Conservation (phyloP, 1,140 invertebrate species). For the Lamellibrachia luymesi region DNA sequence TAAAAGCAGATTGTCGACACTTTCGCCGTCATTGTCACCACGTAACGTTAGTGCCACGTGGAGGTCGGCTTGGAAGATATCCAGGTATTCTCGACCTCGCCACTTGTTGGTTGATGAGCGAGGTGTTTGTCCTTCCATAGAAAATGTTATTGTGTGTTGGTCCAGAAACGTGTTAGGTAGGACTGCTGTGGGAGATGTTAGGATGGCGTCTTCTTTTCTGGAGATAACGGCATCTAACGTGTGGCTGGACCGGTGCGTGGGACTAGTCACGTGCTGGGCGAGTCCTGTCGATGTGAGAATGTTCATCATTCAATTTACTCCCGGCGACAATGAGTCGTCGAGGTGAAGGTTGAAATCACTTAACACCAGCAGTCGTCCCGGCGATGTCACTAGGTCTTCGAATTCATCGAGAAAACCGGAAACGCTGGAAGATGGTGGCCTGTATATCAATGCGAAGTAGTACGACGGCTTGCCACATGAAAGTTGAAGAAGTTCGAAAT, state of each 20-base stretch:
- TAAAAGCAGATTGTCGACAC: no score
- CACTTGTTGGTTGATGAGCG: not conserved
- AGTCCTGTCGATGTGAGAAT: not conserved
- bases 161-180: not conserved
- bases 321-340: not conserved
- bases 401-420: not conserved
- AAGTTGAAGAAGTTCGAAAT: not conserved
- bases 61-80: not conserved
- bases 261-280: not conserved
- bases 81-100: not conserved
- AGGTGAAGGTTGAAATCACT: not conserved
- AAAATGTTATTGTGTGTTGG: not conserved
- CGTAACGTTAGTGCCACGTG: not conserved
- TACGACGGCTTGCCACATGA: not conserved
- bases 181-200: not conserved
- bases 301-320: not conserved
- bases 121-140: not conserved
- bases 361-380: not conserved
- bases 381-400: not conserved
- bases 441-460: no score
- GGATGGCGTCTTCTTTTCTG: not conserved
- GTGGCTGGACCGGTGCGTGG: no score
- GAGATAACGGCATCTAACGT: not conserved
- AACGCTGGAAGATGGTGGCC: not conserved
- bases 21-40: not conserved